These are phyloP conservation scores for Athripsodes cinereus DNA, from an alignment of 2,888 invertebrate genomes.

Conservation along the genomic window DNA sequence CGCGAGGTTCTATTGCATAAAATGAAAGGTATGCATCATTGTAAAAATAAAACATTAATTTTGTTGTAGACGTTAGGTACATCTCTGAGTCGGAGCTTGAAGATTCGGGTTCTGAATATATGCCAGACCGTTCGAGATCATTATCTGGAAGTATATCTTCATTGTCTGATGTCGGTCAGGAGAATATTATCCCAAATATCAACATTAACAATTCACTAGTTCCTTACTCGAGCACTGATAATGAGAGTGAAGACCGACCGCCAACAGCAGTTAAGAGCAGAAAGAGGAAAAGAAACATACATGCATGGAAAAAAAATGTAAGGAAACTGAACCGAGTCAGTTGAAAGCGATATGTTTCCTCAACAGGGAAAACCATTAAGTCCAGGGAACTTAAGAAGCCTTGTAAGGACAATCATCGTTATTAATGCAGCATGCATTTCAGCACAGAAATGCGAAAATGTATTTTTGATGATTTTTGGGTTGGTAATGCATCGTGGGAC, in stretches of 20 bases:
- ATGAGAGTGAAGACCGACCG: background rate
- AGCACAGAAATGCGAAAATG: slow-evolving; percentile 4
- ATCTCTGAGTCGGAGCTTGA: background rate
- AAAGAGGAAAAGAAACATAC: slow-evolving; percentile 1
- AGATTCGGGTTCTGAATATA: background rate
- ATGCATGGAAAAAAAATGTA: slow-evolving; percentile 5
- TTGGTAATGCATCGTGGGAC: slow-evolving; percentile 1
- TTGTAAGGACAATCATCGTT: slow-evolving; percentile 5
- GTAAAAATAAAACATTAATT: too few relatives aligned
- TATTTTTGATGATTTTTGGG: slow-evolving; percentile 11
- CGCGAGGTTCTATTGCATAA: too few relatives aligned
- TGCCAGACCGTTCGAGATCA: background rate
- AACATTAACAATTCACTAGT: background rate
- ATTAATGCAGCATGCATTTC: slow-evolving; percentile 3
- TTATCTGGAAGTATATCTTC: slow-evolving; percentile 3
- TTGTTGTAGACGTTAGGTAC: background rate
- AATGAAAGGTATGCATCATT: too few relatives aligned
- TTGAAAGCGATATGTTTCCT: slow-evolving; percentile 5
- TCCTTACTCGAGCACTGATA: background rate
- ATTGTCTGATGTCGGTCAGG: background rate
- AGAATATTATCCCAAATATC: background rate
- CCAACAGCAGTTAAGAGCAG: slow-evolving; percentile 1
- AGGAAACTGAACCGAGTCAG: slow-evolving; percentile 6
- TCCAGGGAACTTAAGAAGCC: background rate
- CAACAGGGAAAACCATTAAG: slow-evolving; percentile 5